A percentile compares a stretch with the other conserved stretches of the same genome.
These are phyloP conservation scores for Zosterops hypoxanthus DNA, from an alignment of 2,113 vertebrate genomes.

Conservation along the genomic window DNA sequence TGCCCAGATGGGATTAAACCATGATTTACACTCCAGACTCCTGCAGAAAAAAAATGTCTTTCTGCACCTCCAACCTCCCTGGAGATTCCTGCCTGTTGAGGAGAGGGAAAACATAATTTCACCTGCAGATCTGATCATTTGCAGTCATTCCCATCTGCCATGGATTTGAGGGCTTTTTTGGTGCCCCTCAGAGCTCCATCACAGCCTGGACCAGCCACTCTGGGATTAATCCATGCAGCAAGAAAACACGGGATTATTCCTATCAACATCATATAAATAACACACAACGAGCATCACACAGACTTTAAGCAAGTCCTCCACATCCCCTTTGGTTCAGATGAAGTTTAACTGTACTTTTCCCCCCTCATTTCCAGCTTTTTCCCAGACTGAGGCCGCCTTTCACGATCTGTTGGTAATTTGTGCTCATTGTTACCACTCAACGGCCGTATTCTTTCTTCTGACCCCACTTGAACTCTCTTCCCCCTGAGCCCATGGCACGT, in stretches of 20 bases:
- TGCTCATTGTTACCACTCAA: constrained; percentile 40
- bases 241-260: background rate
- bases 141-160: background rate
- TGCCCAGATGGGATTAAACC: background rate
- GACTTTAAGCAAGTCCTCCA: background rate
- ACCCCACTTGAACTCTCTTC: constrained; percentile 42
- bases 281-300: background rate
- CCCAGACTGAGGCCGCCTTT: background rate
- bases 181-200: background rate
- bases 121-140: background rate
- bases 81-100: background rate
- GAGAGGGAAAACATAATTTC: background rate
- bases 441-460: background rate
- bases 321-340: background rate
- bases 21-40: background rate
- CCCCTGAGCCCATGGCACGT: background rate
- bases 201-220: background rate
- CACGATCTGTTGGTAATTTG: constrained; percentile 7
- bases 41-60: background rate
- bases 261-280: background rate
- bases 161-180: rapidly evolving
- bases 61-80: background rate
- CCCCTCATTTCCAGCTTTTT: background rate
- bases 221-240: background rate
- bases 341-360: background rate